Base-by-base conservation (phyloP, 2,888 invertebrate species). In the Gerris lacustris region DNA sequence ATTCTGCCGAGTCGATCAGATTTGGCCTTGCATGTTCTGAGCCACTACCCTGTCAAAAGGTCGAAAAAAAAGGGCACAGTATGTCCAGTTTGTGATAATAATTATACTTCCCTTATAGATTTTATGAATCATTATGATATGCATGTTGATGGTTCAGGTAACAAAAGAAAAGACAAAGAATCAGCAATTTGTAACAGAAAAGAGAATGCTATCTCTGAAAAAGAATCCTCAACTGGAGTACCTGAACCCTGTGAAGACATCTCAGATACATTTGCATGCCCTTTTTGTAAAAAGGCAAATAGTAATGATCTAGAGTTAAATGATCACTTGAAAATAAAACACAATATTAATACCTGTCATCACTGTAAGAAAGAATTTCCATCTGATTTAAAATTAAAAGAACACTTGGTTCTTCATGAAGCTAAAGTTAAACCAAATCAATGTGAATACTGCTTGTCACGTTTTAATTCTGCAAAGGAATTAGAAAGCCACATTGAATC, bases 361-460 rank as follows among this genome's bases (percentile, higher is more conserved):
- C 7, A 44, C 11, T 67, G 67, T 67, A 9, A 67, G 11, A 67
- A 44, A 17, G 67, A 17, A 67, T 67, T 67, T 5, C 67, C 67
- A 43, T 67, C 67, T 15, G 67, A 67, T 67, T 17, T 67, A 15
- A 67, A 67, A 67, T 11, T 67, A 45, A 67, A 44, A 31, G 67
- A 67, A 17, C 67, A 67, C 17, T 15, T 67, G 11, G 44, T 67
- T 7, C 15, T 67, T 31, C 67, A 67, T 67, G 44, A 67, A 44
- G 67, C 67, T 15, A 67, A 67, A 17, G 31, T 67, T 67, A 44
- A 44, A 15, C 7, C n/a, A 17, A 15, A 44, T 44, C 67, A 67
- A 17, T 67, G 67, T 67, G 67, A 67, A 11, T 67, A 44, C 17
- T 67, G 67, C 17, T 31, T 67, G n/a, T 18, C 9, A 43, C n/a